Conservation (phyloP, 2,113 vertebrate genomes). For the Pardalotus punctatus region DNA sequence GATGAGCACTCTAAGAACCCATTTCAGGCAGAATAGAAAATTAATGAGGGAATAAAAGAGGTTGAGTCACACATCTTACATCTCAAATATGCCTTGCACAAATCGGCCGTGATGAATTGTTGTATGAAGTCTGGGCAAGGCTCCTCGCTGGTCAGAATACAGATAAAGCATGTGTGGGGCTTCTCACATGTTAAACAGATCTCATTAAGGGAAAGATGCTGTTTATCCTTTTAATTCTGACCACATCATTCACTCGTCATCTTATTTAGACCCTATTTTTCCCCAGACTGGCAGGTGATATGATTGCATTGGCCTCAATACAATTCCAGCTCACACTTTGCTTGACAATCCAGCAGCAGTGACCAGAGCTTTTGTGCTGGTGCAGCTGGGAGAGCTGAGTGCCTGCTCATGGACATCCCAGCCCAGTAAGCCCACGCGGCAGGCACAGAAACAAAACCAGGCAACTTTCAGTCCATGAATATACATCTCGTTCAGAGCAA, state of each 20-base stretch:
- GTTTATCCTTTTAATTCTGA: constrained; percentile 46
- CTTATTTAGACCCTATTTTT: constrained; percentile 24
- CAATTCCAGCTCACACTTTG: not conserved
- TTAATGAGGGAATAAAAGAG: constrained; percentile 62
- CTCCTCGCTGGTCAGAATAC: constrained; percentile 43
- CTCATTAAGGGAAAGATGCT: not conserved
- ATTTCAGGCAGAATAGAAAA: constrained; percentile 60
- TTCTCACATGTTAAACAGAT: constrained; percentile 46
- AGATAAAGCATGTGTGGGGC: constrained; percentile 27
- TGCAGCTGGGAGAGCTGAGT: constrained; percentile 23
- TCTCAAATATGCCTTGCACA: constrained; percentile 38
- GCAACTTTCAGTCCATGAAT: constrained; percentile 31
- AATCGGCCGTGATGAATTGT: constrained; percentile 21
- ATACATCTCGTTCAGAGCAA: constrained; percentile 1
- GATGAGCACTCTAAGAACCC: constrained; percentile 2
- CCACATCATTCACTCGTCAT: constrained; percentile 1
- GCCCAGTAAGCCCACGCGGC: not conserved
- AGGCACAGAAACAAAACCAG: not conserved
- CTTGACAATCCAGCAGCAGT: not conserved
- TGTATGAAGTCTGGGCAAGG: constrained; percentile 31
- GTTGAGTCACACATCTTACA: constrained; percentile 56
- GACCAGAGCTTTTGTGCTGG: constrained; percentile 25
- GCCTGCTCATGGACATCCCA: not conserved
- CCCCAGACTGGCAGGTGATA: constrained; percentile 40
- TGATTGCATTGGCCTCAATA: not conserved